phyloP scores from a whole-genome alignment of 2,888 invertebrate genomes.

The Helicoverpa assulta region DNA sequence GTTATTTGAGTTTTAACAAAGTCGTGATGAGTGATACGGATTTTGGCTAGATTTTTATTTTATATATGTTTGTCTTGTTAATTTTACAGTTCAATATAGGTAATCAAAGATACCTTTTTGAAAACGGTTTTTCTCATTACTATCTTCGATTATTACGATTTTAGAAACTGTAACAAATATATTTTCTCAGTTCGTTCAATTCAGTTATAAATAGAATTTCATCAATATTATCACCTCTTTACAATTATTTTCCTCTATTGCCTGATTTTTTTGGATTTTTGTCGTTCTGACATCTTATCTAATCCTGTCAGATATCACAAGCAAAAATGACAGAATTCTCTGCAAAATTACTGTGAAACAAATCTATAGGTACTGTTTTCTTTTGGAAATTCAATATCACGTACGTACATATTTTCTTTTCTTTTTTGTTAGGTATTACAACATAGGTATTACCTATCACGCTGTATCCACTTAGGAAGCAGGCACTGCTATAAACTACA shows the following conservation, averaged over 20 bases:
- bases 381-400: slow-evolving; percentile 28
- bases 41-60: background rate
- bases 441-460: too few species aligned
- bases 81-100: too few species aligned
- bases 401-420: slow-evolving; percentile 27
- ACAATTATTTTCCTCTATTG: slow-evolving; percentile 1
- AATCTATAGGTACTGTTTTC: slow-evolving; percentile 33
- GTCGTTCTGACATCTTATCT: background rate
- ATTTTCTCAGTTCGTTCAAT: too few species aligned
- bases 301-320: slow-evolving; percentile 16
- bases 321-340: slow-evolving; percentile 57
- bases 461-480: too few species aligned
- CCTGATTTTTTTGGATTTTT: background rate
- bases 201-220: too few species aligned
- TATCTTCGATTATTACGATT: too few species aligned
- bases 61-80: background rate
- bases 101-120: too few species aligned
- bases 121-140: too few species aligned
- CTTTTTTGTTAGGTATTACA: too few species aligned
- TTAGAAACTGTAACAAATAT: too few species aligned
- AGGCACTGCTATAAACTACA: too few species aligned
- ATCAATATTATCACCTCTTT: background rate
- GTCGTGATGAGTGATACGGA: background rate
- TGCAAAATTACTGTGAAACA: slow-evolving; percentile 64
- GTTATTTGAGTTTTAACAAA: slow-evolving; percentile 28